Evolutionary conservation across 2,888 invertebrate genomes (phyloP).

Genomic region (Tipula lateralis): DNA sequence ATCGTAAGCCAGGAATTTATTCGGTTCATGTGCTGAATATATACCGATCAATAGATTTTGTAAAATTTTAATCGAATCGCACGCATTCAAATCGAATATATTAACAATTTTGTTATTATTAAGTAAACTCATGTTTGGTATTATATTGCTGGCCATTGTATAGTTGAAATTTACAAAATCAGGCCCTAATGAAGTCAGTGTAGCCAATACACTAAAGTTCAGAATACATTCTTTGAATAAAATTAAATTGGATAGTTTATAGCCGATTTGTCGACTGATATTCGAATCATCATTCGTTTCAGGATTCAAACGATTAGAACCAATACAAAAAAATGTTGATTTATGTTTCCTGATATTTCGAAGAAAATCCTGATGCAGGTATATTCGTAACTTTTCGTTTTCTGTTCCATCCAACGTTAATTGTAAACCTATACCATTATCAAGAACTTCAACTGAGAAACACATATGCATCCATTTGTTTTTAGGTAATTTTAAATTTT

Average conservation of each 20-base stretch:
- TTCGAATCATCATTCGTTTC: not conserved
- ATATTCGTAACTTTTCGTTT: not conserved
- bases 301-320: conserved; percentile 35
- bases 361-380: conserved; percentile 36
- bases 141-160: conserved; percentile 40
- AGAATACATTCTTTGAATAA: conserved; percentile 43
- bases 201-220: conserved; percentile 40
- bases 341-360: conserved; percentile 39
- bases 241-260: conserved; percentile 45
- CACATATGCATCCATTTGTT: conserved; percentile 47
- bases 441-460: conserved; percentile 40
- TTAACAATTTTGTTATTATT: conserved; percentile 41
- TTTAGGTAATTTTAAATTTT: conserved; percentile 41
- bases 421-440: conserved; percentile 41
- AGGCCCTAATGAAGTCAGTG: conserved; percentile 47
- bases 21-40: conserved; percentile 61
- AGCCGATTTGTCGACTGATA: not conserved
- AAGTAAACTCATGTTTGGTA: conserved; percentile 45
- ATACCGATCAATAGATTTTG: conserved; percentile 58
- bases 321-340: conserved; percentile 35
- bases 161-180: conserved; percentile 44
- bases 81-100: conserved; percentile 40
- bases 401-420: conserved; percentile 43
- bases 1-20: conserved; percentile 48
- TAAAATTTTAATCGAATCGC: conserved; percentile 51